phyloP scores from a whole-genome alignment of 2,113 vertebrate genomes.

The Ctenodactylus gundi region DNA sequence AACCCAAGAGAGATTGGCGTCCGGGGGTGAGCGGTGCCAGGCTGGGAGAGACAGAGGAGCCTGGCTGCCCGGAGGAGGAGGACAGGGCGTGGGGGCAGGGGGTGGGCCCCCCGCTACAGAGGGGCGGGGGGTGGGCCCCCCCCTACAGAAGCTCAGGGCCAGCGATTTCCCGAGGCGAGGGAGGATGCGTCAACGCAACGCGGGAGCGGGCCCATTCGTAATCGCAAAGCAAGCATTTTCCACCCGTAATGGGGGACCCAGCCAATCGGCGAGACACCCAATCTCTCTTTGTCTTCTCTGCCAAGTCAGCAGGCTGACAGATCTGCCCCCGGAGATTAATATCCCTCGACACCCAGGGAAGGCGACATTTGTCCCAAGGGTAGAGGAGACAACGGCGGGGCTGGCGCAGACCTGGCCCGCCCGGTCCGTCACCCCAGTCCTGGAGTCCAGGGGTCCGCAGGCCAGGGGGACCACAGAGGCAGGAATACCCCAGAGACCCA shows the following conservation, averaged over 20 bases:
- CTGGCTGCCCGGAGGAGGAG: neutral
- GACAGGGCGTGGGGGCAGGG: neutral
- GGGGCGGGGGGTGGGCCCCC: conserved; percentile 49
- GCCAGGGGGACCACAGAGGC: neutral
- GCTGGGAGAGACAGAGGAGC: neutral
- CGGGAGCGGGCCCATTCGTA: conserved; percentile 54
- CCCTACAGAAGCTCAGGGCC: conserved; percentile 42
- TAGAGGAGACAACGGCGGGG: conserved; percentile 60
- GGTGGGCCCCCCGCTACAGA: conserved; percentile 47
- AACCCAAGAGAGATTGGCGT: fast-evolving
- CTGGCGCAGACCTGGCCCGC: neutral
- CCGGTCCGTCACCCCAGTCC: neutral
- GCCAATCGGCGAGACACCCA: conserved; percentile 74
- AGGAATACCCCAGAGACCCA: too few relatives aligned
- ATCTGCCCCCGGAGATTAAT: conserved; percentile 80
- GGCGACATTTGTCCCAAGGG: conserved; percentile 80
- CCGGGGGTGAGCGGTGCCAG: neutral
- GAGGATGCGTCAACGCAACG: neutral
- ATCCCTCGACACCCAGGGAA: conserved; percentile 81
- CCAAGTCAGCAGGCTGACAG: conserved; percentile 79
- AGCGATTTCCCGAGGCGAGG: conserved; percentile 64
- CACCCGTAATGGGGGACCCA: conserved; percentile 75
- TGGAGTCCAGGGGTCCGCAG: neutral
- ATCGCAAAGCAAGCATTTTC: conserved; percentile 77
- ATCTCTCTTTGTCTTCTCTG: conserved; percentile 80